These are phyloP conservation scores for Paralichthys olivaceus DNA, from an alignment of 2,113 vertebrate genomes.

Conservation along the genomic window DNA sequence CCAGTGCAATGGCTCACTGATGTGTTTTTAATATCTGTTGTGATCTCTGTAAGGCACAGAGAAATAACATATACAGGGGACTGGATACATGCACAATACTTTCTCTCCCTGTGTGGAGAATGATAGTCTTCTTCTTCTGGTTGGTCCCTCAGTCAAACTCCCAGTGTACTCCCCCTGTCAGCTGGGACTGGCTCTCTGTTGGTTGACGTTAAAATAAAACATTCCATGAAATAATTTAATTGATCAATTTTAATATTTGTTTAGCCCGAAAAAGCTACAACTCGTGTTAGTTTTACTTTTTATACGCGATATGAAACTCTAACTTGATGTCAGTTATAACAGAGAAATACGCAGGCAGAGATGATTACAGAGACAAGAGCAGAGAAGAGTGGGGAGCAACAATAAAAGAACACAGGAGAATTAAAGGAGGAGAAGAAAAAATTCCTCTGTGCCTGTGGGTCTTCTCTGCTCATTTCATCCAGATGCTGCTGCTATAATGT, in stretches of 20 bases:
- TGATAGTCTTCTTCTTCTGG: too few species aligned
- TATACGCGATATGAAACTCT: not conserved
- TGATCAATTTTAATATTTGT: not conserved
- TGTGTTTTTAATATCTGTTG: too few species aligned
- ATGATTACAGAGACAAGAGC: slow-evolving; percentile 11
- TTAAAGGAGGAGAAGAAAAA: not conserved
- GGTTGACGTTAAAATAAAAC: not conserved
- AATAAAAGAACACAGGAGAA: not conserved
- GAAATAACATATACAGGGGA: too few species aligned
- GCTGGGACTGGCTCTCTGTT: too few species aligned
- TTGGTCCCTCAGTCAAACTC: too few species aligned
- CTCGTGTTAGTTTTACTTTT: not conserved
- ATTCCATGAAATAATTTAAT: not conserved
- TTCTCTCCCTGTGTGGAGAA: too few species aligned
- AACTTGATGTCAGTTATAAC: not conserved
- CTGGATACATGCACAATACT: too few species aligned
- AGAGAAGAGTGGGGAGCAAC: not conserved
- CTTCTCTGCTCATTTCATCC: slow-evolving; percentile 26
- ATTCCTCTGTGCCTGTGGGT: not conserved
- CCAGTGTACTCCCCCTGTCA: too few species aligned
- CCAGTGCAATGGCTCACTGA: too few species aligned
- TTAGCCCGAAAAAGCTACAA: not conserved
- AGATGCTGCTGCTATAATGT: slow-evolving; percentile 21
- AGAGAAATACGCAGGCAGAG: not conserved
- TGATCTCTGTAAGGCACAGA: too few species aligned